Evolutionary conservation across 2,888 invertebrate genomes (phyloP), one percentile per base, ranked within the genome.

Genomic region (Lacanobia wlatinum): DNA sequence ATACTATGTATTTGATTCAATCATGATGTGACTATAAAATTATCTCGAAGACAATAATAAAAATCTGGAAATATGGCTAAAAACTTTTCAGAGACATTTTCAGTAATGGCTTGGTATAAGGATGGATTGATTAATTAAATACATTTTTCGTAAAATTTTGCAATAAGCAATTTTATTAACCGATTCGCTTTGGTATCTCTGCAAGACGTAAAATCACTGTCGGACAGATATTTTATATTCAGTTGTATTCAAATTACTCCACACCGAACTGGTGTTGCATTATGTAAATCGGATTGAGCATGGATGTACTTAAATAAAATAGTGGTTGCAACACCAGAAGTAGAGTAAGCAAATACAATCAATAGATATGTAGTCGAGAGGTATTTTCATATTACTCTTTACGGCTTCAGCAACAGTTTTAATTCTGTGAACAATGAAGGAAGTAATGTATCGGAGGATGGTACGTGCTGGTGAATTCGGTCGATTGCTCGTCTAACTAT

Each of bases 401-500:
- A 53, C 50, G n/a, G n/a, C 23, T 68, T 53, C 56, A 75, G 64
- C 61, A 76, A 70, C 75, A 58, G 66, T 71, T 83, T 70, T 59
- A 58, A 72, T 70, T 52, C 46, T 18, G 64, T 69, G n/a, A n/a
- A n/a, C n/a, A n/a, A n/a, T n/a, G 69, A 81, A 77, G 74, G 16
- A 76, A 76, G 63, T 80, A 86, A 84, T 75, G 76, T 83, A 81
- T 77, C 69, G 65, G 40, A 70, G 53, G 63, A 40, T 63, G 70
- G 78, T 77, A 75, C 69, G 74, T 79, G 73, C 84, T 87, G 72
- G 79, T 74, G 85, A 87, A 91, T 90, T 88, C 90, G 89, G 89
- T 89, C 91, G 89, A 92, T 92, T 91, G 88, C 91, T 87, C 86
- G 84, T 84, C 87, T 88, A 78, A 89, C 87, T 87, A 89, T 89